These are phyloP conservation scores for Meiosimyza decipiens DNA, from an alignment of 2,888 invertebrate species.

Conservation along the genomic window DNA sequence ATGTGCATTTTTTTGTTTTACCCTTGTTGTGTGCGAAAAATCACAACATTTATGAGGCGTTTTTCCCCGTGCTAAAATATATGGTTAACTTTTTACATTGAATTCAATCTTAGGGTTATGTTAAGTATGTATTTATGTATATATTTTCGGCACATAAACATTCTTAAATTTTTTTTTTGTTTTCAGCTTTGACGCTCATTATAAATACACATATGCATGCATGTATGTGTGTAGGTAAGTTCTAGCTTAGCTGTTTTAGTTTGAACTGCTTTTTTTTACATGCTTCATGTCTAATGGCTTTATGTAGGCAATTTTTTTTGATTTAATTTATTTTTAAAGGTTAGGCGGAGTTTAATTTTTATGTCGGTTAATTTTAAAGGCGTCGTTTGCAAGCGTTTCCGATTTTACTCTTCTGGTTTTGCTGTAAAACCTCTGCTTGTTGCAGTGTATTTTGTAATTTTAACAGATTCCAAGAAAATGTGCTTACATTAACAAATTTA, in stretches of 20 bases:
- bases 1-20: not conserved
- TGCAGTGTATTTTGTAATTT: not conserved
- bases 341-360: not conserved
- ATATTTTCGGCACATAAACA: slow-evolving; percentile 18
- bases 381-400: slow-evolving; percentile 20
- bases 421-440: not conserved
- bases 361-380: slow-evolving; percentile 4
- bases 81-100: slow-evolving; percentile 12
- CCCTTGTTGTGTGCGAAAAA: slow-evolving; percentile 12
- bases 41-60: slow-evolving; percentile 27
- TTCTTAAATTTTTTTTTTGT: not conserved
- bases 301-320: not conserved
- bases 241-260: not conserved
- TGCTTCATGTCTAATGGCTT: not conserved
- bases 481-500: too few species aligned
- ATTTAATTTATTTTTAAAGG: not conserved
- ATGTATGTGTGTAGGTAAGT: not conserved
- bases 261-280: not conserved
- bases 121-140: not conserved
- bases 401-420: not conserved
- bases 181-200: too few species aligned
- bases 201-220: not conserved
- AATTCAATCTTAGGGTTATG: not conserved
- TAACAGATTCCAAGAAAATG: too few species aligned
- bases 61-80: slow-evolving; percentile 31